Evolutionary conservation across 2,113 vertebrate genomes (phyloP), one percentile per base, ranked within the genome.

Genomic region (Ursus arctos): DNA sequence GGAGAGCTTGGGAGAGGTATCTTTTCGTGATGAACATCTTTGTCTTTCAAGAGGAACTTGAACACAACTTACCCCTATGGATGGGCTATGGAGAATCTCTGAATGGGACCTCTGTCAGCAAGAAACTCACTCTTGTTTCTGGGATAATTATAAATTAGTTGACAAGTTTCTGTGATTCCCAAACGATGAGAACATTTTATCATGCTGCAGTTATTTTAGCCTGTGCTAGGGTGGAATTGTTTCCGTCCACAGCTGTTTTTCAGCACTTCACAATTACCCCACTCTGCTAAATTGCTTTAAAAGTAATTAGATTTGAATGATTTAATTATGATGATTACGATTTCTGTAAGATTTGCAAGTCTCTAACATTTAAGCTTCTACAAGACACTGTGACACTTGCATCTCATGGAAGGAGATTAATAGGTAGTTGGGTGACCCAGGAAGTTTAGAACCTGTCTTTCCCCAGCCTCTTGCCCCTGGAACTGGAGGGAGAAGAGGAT

Each of bases 131-230:
- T 65, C 33, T 79, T 77, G 47, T 96, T 86, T 96, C 87, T 92
- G 80, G 80, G n/a, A 84, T 89, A 82, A 79, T 94, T 65, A 72
- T 91, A 84, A 97, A 76, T 96, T 94, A 80, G 16, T 96, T 91
- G 90, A 90, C 59, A 87, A 82, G 43, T 74, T 96, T 94, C 91
- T 82, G n/a, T 76, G 49, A 86, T 89, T 90, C 77, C 49, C 22
- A 36, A 93, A 71, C 47, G 24, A 85, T 97, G 87, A 95, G 83
- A 82, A 92, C 59, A 79, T 76, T 43, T 94, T 80, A 40, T 77
- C 40, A 51, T 71, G 49, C 24, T 92, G 47, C 16, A 59, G 65
- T 89, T 90, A 65, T 88, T 94, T 94, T 51, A 65, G 28, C 82
- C 67, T 87, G 69, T 49, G 26, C 43, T 90, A 61, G 74, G 47